Conservation (phyloP, 2,113 vertebrate genomes). For the Melanerpes formicivorus region DNA sequence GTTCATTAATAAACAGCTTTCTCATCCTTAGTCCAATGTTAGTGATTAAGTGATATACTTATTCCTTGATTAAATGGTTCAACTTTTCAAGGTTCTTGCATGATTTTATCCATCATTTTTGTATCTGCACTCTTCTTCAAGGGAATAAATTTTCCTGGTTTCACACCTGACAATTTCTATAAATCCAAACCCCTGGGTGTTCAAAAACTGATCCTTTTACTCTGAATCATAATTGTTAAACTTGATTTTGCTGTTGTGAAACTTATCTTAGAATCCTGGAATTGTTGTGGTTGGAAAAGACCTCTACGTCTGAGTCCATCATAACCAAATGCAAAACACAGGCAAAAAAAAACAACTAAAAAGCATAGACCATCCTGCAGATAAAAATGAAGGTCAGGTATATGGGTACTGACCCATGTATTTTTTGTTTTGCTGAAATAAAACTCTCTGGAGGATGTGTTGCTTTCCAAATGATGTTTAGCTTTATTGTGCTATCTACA, state of each 20-base stretch:
- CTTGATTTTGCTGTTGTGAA: neutral
- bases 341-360: neutral
- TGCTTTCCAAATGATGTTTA: neutral
- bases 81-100: neutral
- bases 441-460: neutral
- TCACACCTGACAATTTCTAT: neutral
- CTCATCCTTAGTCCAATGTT: neutral
- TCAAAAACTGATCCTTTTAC: neutral
- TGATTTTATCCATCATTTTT: neutral
- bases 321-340: neutral
- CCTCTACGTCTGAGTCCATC: neutral
- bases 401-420: neutral
- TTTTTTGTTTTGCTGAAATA: neutral
- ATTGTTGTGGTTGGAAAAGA: too few species aligned
- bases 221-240: neutral
- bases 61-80: neutral
- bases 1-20: conserved; percentile 37
- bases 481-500: neutral
- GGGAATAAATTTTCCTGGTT: neutral
- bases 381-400: neutral
- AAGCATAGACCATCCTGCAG: neutral
- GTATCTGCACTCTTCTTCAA: neutral
- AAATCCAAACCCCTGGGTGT: neutral
- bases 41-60: neutral
- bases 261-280: neutral